A percentile compares a stretch with the other conserved stretches of the same genome.
phyloP scores from a whole-genome alignment of 2,113 vertebrate species.

The Crotalus viridis region DNA sequence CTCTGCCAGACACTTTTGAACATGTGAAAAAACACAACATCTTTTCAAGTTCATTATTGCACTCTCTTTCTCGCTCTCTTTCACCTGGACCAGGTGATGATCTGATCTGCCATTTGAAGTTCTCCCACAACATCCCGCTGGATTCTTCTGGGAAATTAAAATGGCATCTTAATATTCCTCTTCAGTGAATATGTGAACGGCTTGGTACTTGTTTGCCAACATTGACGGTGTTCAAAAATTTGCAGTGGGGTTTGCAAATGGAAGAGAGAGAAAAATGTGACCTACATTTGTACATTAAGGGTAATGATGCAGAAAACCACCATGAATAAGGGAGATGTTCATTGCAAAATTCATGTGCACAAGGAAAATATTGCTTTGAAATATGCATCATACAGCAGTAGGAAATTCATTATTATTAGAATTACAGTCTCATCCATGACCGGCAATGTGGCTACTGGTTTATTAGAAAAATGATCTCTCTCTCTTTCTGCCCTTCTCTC shows the following conservation, averaged over 20 bases:
- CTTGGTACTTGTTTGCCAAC: not conserved
- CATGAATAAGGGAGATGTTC: not conserved
- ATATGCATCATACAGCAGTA: not conserved
- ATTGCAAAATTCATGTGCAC: not conserved
- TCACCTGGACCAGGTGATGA: not conserved
- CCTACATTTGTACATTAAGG: not conserved
- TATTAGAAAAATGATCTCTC: not conserved
- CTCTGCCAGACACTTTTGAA: not conserved
- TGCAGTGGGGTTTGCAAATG: not conserved
- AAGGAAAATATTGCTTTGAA: not conserved
- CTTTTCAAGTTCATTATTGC: not conserved
- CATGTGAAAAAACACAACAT: not conserved
- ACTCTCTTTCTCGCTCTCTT: not conserved
- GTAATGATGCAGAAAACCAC: not conserved
- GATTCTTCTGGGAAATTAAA: not conserved
- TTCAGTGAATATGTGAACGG: not conserved
- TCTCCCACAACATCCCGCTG: not conserved
- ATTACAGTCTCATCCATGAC: not conserved
- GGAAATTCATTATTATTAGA: not conserved
- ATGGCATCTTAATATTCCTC: not conserved
- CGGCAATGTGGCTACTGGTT: not conserved
- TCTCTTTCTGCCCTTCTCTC: accelerated
- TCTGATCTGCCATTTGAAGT: not conserved
- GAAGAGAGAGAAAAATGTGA: not conserved
- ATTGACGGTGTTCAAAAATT: not conserved